Evolutionary conservation across 1,140 invertebrate species (phyloP).

Genomic region (Drosophila pruinosa): DNA sequence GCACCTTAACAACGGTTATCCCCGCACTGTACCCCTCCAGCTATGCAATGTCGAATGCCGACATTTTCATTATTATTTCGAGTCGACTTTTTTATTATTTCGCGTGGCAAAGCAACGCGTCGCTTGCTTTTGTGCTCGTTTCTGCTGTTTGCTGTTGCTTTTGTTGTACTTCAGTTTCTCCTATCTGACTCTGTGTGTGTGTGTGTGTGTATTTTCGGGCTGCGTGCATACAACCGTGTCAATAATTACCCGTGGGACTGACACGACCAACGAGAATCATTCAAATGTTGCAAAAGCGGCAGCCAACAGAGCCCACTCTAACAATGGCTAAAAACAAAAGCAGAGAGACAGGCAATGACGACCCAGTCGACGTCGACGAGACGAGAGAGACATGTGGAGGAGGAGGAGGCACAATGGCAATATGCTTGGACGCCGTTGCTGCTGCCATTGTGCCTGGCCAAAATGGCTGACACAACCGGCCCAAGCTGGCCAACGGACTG

Average conservation of each 20-base stretch:
- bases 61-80: slow-evolving; percentile 81
- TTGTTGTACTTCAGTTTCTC: slow-evolving; percentile 27
- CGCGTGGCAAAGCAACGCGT: slow-evolving; percentile 68
- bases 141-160: neutral
- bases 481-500: slow-evolving; percentile 57
- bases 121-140: slow-evolving; percentile 49
- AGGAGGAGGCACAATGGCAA: slow-evolving; percentile 54
- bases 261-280: slow-evolving; percentile 81
- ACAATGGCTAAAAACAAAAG: slow-evolving; percentile 81
- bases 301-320: slow-evolving; percentile 47
- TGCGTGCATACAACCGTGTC: slow-evolving; percentile 83
- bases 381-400: slow-evolving; percentile 23
- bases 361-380: slow-evolving; percentile 27
- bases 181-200: slow-evolving; percentile 29
- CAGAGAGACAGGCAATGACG: slow-evolving; percentile 53
- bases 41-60: slow-evolving; percentile 42
- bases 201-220: slow-evolving; percentile 64
- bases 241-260: slow-evolving; percentile 83
- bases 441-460: slow-evolving; percentile 49
- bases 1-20: slow-evolving; percentile 16
- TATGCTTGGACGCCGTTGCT: slow-evolving; percentile 47
- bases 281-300: slow-evolving; percentile 79
- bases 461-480: slow-evolving; percentile 68
- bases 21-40: neutral
- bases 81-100: slow-evolving; percentile 66